Base-by-base conservation (phyloP, 2,113 vertebrate species). In the Lutjanus erythropterus region DNA sequence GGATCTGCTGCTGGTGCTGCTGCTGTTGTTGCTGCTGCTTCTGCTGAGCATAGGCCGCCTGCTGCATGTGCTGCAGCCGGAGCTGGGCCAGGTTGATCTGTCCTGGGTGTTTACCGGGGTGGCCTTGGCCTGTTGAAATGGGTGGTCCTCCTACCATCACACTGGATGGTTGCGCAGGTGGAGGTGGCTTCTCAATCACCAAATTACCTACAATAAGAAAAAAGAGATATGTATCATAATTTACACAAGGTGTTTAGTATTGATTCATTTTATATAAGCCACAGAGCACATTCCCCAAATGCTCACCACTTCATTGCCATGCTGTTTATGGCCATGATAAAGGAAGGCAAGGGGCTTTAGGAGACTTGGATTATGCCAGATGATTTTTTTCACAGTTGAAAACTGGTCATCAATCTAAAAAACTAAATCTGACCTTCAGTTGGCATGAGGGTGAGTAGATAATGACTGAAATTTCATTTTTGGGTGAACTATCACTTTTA, bases 1-100 rank as follows among this genome's bases (percentile, higher is more conserved):
- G 95, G 76, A 95, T 94, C 85, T 95, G 95, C 83, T 95, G 94
- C 84, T 99, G 98, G 46, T 99, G 97, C 35, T 97, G 96, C 5
- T 98, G 96, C 21, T 98, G 97, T 9, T 97, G 96, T 0, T 88
- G 96, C 37, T 97, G 97, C 41, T 98, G 97, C 25, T 89, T 95
- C 95, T 56, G 96, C 85, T 82, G 93, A 35, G 96, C 97, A 18
- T 97, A 97, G 8, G 97, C 95, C 10, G 93, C 97, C 87, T 99
- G 97, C 50, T 99, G 98, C 97, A 99, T 98, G 86, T 99, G 98
- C 88, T 99, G 98, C 58, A 99, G 94, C 12, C 97, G 95, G 35
- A 99, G 97, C 91, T 99, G 98, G 1, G 98, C 98, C 81, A 99
- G 95, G 49, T 98, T 99, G 89, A 99, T 99, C 90, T 99, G 98